These are phyloP conservation scores for Rhea americana DNA, from an alignment of 2,113 vertebrate genomes.

Conservation along the genomic window DNA sequence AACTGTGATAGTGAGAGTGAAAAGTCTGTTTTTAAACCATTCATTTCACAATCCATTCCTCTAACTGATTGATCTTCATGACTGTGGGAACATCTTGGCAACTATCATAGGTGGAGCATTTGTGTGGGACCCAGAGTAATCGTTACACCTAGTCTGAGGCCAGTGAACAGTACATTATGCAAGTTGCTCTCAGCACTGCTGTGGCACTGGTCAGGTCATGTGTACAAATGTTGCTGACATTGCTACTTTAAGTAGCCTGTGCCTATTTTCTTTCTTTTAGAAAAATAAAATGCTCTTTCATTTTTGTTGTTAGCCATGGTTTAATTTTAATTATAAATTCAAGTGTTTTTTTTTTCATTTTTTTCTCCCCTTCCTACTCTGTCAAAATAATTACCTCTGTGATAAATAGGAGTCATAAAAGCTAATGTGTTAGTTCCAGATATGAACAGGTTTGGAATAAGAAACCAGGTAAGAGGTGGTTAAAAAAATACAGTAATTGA, in stretches of 20 bases:
- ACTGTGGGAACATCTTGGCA: constrained; percentile 48
- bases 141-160: not conserved
- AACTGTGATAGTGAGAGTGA: not conserved
- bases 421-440: not conserved
- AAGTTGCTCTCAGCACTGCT: constrained; percentile 30
- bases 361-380: rapidly evolving
- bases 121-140: not conserved
- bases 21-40: not conserved
- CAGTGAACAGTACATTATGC: not conserved
- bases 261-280: constrained; percentile 5
- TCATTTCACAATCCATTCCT: constrained; percentile 58
- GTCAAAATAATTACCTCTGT: not conserved
- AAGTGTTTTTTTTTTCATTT: rapidly evolving
- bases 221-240: not conserved
- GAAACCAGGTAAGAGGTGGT: not conserved
- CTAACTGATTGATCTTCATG: constrained; percentile 36
- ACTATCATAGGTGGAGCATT: not conserved
- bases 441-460: not conserved
- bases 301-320: not conserved
- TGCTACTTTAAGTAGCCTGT: not conserved
- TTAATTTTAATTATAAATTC: not conserved
- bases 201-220: not conserved
- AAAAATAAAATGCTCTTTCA: constrained; percentile 34
- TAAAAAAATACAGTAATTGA: not conserved
- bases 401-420: not conserved